phyloP scores from a whole-genome alignment of 2,797 vertebrate species.

The Aphelocoma californica region DNA sequence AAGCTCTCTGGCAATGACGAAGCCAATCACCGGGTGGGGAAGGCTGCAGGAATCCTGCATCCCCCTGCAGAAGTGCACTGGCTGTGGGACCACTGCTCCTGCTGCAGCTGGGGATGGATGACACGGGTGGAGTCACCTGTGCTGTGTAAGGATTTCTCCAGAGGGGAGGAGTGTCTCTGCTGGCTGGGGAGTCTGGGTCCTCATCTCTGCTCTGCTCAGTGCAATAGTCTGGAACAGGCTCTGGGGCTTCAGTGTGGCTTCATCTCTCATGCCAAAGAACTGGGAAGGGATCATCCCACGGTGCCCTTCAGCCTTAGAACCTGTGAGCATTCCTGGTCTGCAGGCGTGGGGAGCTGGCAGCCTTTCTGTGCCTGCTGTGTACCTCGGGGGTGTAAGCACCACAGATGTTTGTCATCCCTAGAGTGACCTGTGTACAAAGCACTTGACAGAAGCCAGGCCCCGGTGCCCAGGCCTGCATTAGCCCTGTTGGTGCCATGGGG shows the following conservation, averaged over 20 bases:
- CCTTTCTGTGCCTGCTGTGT: not conserved
- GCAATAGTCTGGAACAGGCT: not conserved
- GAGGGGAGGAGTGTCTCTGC: not conserved
- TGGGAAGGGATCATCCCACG: not conserved
- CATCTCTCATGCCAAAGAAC: not conserved
- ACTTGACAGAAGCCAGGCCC: not conserved
- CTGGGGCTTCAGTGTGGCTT: not conserved
- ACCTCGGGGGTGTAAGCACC: not conserved
- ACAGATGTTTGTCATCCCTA: not conserved
- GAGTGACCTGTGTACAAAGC: not conserved
- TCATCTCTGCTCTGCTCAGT: not conserved
- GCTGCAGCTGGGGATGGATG: not conserved
- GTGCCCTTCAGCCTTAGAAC: not conserved
- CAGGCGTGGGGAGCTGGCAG: not conserved
- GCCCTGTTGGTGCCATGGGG: not conserved
- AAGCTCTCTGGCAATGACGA: not conserved
- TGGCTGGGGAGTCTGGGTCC: not conserved
- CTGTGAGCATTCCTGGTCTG: not conserved
- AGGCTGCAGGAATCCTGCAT: not conserved
- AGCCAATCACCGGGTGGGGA: not conserved
- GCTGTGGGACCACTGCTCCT: not conserved
- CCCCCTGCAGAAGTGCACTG: not conserved
- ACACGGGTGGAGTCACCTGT: not conserved
- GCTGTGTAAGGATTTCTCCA: not conserved
- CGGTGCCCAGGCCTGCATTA: rapidly evolving